phyloP scores from a whole-genome alignment of 2,113 vertebrate species.

The Petrocephalus zakoni region DNA sequence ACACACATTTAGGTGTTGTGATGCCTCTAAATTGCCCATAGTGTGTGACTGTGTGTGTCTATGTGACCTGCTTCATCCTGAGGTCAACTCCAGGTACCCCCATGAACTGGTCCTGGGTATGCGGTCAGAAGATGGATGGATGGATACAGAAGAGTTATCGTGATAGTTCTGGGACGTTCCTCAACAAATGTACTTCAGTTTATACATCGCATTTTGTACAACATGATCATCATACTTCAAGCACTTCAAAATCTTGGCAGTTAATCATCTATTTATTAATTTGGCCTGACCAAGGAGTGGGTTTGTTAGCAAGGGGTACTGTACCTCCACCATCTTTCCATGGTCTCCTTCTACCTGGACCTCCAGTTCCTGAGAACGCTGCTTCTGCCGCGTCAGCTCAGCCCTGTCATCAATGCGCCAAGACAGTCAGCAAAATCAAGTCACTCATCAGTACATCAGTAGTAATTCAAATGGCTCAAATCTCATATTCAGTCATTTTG shows the following conservation, averaged over 20 bases:
- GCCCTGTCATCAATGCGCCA: constrained; percentile 58
- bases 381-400: constrained; percentile 79
- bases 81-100: not conserved
- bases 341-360: constrained; percentile 73
- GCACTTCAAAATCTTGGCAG: not conserved
- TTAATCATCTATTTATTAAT: not conserved
- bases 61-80: not conserved
- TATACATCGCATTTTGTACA: not conserved
- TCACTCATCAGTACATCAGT: not conserved
- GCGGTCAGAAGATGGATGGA: not conserved
- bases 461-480: not conserved
- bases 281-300: too few relatives aligned
- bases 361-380: constrained; percentile 70
- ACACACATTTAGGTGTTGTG: not conserved
- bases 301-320: constrained; percentile 11
- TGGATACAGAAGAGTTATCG: not conserved
- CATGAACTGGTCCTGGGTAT: not conserved
- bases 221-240: not conserved
- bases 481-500: not conserved
- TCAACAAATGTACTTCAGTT: not conserved
- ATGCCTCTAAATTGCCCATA: not conserved
- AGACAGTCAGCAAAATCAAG: not conserved
- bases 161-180: not conserved
- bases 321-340: constrained; percentile 74
- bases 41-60: not conserved